Base-by-base conservation (phyloP, 1,140 invertebrate species). In the Stegodyphus dumicola region DNA sequence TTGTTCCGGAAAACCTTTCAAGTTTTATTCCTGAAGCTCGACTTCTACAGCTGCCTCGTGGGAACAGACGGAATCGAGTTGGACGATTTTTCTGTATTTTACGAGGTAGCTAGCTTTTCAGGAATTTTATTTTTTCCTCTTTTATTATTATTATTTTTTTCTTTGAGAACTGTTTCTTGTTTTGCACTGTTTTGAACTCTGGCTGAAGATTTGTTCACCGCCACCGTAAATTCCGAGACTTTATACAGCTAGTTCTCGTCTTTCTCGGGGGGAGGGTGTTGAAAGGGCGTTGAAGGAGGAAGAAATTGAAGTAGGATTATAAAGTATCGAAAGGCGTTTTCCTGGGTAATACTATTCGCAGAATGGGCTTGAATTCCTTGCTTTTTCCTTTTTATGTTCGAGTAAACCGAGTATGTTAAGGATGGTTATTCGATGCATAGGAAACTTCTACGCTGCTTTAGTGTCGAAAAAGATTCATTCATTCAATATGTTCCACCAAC, bases 1-100 rank as follows among this genome's bases (percentile, higher is more conserved):
- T 15, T 11, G 56, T 60, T 60, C 56, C 9, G 15, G 15, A 60
- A 15, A 60, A 60, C 15, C 56, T 60, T 60, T 60, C 56, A 60
- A 60, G 56, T 60, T 60, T 60, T 60, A 60, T 60, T 60, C 4
- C 15, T 60, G 56, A 60, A 15, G 56, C 56, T 5, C 56, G 56
- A 60, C 56, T 11, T 11, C 56, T 60, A 15, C 9, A 15, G 56
- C 15, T 60, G 56, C 15, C 56, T 60, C 56, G 56, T 60, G 56
- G 56, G 56, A 60, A 60, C 56, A 15, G 9, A 60, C 15, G 56
- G 56, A 60, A 60, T 60, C 56, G 56, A 60, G 56, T 60, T 15
- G 56, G 56, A 60, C 56, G 56, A 60, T 60, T 60, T 60, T 60
- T 60, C 56, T 60, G 56, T 60, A 60, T 60, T 60, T 60, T 60